These are phyloP conservation scores for Megalurothrips usitatus DNA, from an alignment of 2,888 invertebrate genomes.

Conservation along the genomic window DNA sequence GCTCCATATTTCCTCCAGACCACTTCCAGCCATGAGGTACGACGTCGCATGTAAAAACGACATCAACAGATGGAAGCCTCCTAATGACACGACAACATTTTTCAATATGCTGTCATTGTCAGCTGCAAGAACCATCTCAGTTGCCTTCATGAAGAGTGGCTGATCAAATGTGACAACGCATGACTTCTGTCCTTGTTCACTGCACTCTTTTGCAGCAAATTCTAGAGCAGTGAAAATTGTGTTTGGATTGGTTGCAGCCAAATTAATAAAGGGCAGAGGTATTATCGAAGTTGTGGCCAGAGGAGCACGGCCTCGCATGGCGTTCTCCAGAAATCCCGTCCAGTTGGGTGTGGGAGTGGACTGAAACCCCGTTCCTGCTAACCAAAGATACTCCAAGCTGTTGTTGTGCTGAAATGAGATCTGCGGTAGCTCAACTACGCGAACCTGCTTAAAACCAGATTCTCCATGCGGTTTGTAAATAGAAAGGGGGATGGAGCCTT, in stretches of 20 bases:
- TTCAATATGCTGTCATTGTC: background rate
- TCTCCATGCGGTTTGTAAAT: no score
- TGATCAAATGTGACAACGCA: slow-evolving; percentile 43
- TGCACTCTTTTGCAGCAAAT: slow-evolving; percentile 26
- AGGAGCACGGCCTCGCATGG: background rate
- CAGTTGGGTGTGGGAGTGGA: slow-evolving; percentile 28
- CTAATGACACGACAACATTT: slow-evolving; percentile 39
- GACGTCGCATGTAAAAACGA: slow-evolving; percentile 44
- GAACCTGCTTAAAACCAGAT: no score
- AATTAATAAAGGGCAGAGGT: slow-evolving; percentile 32
- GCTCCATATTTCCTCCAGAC: slow-evolving; percentile 42
- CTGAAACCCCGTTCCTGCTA: background rate
- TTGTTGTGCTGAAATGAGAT: no score
- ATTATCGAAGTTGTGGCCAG: slow-evolving; percentile 15
- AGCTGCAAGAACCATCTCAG: slow-evolving; percentile 40
- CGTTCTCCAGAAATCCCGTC: slow-evolving; percentile 32
- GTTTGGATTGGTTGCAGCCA: slow-evolving; percentile 28
- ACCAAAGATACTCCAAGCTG: slow-evolving; percentile 1
- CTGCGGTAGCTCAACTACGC: no score
- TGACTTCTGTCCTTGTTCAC: slow-evolving; percentile 34
- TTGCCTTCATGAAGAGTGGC: slow-evolving; percentile 42
- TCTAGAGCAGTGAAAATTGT: slow-evolving; percentile 31
- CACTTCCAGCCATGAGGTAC: slow-evolving; percentile 44
- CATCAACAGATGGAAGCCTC: slow-evolving; percentile 43
- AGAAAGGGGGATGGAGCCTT: no score